Conservation (phyloP, 2,888 invertebrate species). For the Schizotus pectinicornis region DNA sequence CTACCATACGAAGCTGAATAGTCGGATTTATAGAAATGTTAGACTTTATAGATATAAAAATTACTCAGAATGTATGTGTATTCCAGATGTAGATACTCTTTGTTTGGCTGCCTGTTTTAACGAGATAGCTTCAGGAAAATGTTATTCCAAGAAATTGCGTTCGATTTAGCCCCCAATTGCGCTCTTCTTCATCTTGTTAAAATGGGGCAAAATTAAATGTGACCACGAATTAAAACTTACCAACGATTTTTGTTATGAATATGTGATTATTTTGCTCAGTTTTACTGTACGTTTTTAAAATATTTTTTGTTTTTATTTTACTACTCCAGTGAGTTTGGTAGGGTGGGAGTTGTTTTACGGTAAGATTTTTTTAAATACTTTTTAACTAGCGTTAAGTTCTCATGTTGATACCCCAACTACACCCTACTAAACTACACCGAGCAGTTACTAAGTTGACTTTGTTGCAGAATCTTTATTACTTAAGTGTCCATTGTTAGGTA, state of each 20-base stretch:
- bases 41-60: slow-evolving; percentile 37
- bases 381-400: slow-evolving; percentile 31
- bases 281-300: slow-evolving; percentile 15
- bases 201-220: slow-evolving; percentile 22
- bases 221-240: too few species aligned
- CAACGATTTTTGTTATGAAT: slow-evolving; percentile 14
- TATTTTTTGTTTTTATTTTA: slow-evolving; percentile 32
- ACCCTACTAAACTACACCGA: slow-evolving; percentile 53
- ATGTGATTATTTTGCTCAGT: slow-evolving; percentile 35
- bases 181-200: slow-evolving; percentile 22
- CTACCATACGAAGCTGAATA: slow-evolving; percentile 57
- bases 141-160: background rate
- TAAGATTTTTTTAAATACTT: slow-evolving; percentile 24
- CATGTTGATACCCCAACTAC: slow-evolving; percentile 35
- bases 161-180: background rate
- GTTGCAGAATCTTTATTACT: too few species aligned
- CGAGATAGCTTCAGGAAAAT: slow-evolving; percentile 16
- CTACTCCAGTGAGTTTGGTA: slow-evolving; percentile 55
- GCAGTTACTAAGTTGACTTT: background rate
- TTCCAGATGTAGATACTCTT: slow-evolving; percentile 23
- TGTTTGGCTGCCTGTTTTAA: slow-evolving; percentile 17
- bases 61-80: slow-evolving; percentile 42
- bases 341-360: slow-evolving; percentile 53
- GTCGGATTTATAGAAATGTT: slow-evolving; percentile 43
- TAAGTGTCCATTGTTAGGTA: slow-evolving; percentile 2